A percentile compares a stretch with the other conserved stretches of the same genome.
These are phyloP conservation scores for Nebria ingens DNA, from an alignment of 1,140 invertebrate species.

Conservation along the genomic window DNA sequence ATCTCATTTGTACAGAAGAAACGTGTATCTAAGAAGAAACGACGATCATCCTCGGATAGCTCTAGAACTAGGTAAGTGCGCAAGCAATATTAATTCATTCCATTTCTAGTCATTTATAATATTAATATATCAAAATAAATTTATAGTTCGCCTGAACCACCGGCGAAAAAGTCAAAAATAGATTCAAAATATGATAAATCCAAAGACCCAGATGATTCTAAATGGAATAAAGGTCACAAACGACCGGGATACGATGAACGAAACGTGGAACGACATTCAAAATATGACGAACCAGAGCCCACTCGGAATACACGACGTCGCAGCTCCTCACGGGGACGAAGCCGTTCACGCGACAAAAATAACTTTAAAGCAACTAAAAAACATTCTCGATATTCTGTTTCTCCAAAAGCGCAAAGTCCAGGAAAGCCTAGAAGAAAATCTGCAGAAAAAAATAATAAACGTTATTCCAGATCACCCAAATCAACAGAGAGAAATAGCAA, in stretches of 20 bases:
- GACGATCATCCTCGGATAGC: conserved; percentile 32
- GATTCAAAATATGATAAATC: conserved; percentile 18
- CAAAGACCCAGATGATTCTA: conserved; percentile 12
- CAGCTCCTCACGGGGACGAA: conserved; percentile 10
- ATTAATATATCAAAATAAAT: not conserved
- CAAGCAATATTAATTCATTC: not conserved
- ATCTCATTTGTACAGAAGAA: conserved; percentile 41
- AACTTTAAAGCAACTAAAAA: not conserved
- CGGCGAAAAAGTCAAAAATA: conserved; percentile 17
- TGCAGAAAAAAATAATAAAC: not conserved
- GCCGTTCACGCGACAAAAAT: conserved; percentile 13
- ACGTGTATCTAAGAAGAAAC: conserved; percentile 37
- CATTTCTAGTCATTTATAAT: no score
- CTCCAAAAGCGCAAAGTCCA: not conserved
- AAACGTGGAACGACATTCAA: conserved; percentile 1
- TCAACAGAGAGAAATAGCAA: not conserved
- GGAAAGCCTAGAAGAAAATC: not conserved
- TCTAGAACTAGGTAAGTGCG: conserved; percentile 36
- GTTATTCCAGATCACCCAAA: not conserved
- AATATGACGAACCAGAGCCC: conserved; percentile 16
- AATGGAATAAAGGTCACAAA: no score
- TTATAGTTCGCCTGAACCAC: conserved; percentile 16
- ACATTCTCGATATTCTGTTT: not conserved
- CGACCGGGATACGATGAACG: conserved; percentile 13
- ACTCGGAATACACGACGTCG: not conserved